A percentile compares a stretch with the other conserved stretches of the same genome.
These are phyloP conservation scores for Toxonevra muliebris DNA, from an alignment of 2,888 invertebrate species.

Conservation along the genomic window DNA sequence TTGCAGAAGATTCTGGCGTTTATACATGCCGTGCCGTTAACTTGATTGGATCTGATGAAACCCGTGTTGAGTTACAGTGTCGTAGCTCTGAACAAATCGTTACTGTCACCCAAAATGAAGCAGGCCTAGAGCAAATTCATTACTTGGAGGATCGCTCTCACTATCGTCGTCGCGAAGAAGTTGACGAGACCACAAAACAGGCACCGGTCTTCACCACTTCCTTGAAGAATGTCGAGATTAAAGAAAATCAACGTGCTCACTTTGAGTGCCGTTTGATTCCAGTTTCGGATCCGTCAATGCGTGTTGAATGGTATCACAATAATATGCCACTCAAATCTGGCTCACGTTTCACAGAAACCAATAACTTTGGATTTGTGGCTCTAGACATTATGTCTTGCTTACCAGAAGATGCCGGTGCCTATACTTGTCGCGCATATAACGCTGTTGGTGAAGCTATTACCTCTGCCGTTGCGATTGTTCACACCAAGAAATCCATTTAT, in stretches of 20 bases:
- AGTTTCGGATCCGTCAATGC: constrained; percentile 91
- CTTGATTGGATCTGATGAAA: constrained; percentile 87
- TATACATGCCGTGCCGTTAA: constrained; percentile 96
- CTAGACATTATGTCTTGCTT: constrained; percentile 95
- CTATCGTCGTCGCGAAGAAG: constrained; percentile 77
- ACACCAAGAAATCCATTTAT: constrained; percentile 86
- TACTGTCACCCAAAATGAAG: constrained; percentile 86
- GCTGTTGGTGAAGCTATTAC: constrained; percentile 92
- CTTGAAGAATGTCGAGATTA: constrained; percentile 89
- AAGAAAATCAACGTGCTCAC: constrained; percentile 93
- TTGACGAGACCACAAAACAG: constrained; percentile 87
- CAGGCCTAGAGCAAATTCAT: constrained; percentile 88
- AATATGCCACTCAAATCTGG: constrained; percentile 90
- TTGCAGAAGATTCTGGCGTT: constrained; percentile 93
- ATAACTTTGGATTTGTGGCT: constrained; percentile 97
- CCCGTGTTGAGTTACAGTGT: constrained; percentile 76
- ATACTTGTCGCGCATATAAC: constrained; percentile 93
- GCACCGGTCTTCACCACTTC: constrained; percentile 94
- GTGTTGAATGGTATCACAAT: constrained; percentile 96
- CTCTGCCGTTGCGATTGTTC: constrained; percentile 85
- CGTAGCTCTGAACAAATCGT: constrained; percentile 82
- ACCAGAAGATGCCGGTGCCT: constrained; percentile 95
- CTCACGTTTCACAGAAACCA: constrained; percentile 93
- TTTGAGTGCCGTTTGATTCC: constrained; percentile 95
- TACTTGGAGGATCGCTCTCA: constrained; percentile 85